These are phyloP conservation scores for Eulithis testata DNA, from an alignment of 2,888 invertebrate genomes.

Conservation along the genomic window DNA sequence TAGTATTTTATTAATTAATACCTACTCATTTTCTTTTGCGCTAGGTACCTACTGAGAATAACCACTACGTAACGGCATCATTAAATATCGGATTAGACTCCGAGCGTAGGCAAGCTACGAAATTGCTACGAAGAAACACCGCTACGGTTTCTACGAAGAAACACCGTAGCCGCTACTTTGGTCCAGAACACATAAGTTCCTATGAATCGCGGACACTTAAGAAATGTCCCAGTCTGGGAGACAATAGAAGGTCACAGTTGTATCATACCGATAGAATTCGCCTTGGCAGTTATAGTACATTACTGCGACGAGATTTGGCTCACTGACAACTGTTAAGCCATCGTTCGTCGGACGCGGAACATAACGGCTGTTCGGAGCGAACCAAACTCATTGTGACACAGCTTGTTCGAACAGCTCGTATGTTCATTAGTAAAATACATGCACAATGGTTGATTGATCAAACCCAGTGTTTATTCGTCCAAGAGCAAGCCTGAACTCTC, in stretches of 20 bases:
- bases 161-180: slow-evolving; percentile 11
- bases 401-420: slow-evolving; percentile 21
- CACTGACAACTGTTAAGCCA: slow-evolving; percentile 62
- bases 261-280: slow-evolving; percentile 77
- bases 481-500: neutral
- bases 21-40: neutral
- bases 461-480: too few relatives aligned
- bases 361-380: slow-evolving; percentile 47
- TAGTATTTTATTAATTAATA: neutral
- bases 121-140: slow-evolving; percentile 20
- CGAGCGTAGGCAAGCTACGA: slow-evolving; percentile 14
- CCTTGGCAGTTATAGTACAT: slow-evolving; percentile 73
- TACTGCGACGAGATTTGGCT: slow-evolving; percentile 70
- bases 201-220: slow-evolving; percentile 25
- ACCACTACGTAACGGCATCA: neutral
- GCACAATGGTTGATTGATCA: neutral
- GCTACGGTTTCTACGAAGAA: slow-evolving; percentile 15
- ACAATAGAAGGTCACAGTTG: slow-evolving; percentile 77
- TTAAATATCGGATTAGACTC: neutral
- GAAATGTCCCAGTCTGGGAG: slow-evolving; percentile 65
- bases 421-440: slow-evolving; percentile 10
- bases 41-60: neutral
- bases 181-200: slow-evolving; percentile 14
- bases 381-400: slow-evolving; percentile 29
- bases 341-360: slow-evolving; percentile 38